A percentile compares a stretch with the other conserved stretches of the same genome.
Conservation (phyloP, 2,797 vertebrate genomes). For the Squalus acanthias region DNA sequence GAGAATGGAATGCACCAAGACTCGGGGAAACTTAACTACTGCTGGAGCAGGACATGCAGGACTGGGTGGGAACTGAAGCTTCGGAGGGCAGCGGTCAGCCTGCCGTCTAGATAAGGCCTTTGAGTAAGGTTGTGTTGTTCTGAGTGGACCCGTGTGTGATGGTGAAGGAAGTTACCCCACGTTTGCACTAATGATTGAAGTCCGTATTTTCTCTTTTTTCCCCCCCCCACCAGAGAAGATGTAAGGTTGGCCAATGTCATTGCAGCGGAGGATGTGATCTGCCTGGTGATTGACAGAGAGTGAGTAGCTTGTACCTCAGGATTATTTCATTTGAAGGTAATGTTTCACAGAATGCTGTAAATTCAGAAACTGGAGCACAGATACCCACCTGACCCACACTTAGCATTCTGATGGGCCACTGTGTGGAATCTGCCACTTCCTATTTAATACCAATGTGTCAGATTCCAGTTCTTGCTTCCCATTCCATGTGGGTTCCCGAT, state of each 20-base stretch:
- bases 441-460: neutral
- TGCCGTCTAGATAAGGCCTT: too few species aligned
- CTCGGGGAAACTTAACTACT: neutral
- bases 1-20: neutral
- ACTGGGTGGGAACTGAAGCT: too few species aligned
- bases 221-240: conserved; percentile 53
- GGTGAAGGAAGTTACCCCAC: neutral
- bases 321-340: neutral
- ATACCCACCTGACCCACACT: neutral
- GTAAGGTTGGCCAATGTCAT: conserved; percentile 50
- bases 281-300: conserved; percentile 61
- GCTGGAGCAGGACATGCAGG: neutral
- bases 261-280: conserved; percentile 56
- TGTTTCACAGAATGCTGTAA: neutral
- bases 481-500: too few species aligned
- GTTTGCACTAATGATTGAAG: neutral
- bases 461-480: too few species aligned
- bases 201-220: neutral
- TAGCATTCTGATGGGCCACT: neutral
- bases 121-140: neutral
- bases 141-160: neutral
- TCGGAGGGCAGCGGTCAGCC: neutral
- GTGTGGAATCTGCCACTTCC: neutral
- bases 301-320: conserved; percentile 46
- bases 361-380: neutral